Percentiles rank a stretch among this genome's conserved stretches.
Conservation (phyloP, 2,113 vertebrate species). For the Marmota monax region DNA sequence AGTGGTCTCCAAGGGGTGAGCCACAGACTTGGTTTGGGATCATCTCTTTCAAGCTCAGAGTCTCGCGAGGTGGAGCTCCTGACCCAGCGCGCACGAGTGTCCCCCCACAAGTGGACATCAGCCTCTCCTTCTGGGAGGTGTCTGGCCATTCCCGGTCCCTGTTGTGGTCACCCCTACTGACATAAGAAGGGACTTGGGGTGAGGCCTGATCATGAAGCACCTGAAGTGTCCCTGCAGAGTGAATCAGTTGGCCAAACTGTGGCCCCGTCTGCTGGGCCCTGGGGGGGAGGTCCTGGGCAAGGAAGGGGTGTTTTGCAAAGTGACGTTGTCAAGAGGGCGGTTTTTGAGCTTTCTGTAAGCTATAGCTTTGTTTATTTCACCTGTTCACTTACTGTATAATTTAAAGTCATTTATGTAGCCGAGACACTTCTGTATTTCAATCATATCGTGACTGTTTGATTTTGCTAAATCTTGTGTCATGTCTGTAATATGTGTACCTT, state of each 20-base stretch:
- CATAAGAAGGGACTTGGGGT: constrained; percentile 31
- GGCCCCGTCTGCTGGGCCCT: not conserved
- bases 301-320: constrained; percentile 55
- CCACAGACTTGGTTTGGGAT: not conserved
- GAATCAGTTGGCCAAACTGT: not conserved
- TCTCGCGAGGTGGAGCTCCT: not conserved
- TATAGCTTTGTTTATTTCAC: constrained; percentile 87
- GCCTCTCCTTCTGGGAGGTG: not conserved
- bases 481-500: constrained; percentile 83
- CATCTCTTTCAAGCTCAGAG: constrained; percentile 8
- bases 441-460: constrained; percentile 85
- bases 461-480: constrained; percentile 85
- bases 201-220: not conserved
- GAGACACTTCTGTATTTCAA: constrained; percentile 87
- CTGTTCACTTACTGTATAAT: constrained; percentile 87
- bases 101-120: not conserved
- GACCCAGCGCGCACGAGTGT: not conserved
- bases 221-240: not conserved
- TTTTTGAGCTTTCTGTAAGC: constrained; percentile 81
- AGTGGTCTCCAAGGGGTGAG: not conserved
- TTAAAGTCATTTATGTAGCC: constrained; percentile 87
- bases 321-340: constrained; percentile 62
- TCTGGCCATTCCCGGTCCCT: not conserved
- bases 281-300: constrained; percentile 39
- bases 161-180: not conserved